Conservation (phyloP, 2,888 invertebrate genomes). For the Liodrosophila aerea region DNA sequence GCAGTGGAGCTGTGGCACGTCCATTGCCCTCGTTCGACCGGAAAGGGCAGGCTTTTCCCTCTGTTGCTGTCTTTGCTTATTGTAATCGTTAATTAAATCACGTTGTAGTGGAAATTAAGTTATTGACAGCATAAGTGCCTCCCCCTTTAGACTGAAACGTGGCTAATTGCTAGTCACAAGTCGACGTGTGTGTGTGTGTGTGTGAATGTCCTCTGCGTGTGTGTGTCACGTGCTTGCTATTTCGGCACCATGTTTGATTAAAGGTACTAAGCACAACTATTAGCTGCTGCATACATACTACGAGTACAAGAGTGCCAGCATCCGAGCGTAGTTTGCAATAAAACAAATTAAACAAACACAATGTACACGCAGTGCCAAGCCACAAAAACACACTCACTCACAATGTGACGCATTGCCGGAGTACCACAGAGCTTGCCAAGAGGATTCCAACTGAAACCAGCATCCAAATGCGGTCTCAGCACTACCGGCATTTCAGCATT, state of each 20-base stretch:
- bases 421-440: neutral
- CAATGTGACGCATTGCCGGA: too few relatives aligned
- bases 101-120: conserved; percentile 72
- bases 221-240: conserved; percentile 10
- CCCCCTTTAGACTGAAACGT: conserved; percentile 38
- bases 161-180: conserved; percentile 56
- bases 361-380: conserved; percentile 1
- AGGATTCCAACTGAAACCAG: too few relatives aligned
- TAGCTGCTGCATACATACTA: conserved; percentile 1
- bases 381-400: too few relatives aligned
- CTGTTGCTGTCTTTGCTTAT: conserved; percentile 12
- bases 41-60: neutral
- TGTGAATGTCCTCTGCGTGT: neutral
- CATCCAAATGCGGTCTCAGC: too few relatives aligned
- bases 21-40: neutral
- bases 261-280: conserved; percentile 9
- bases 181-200: conserved; percentile 1
- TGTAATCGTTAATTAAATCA: conserved; percentile 75
- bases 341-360: conserved; percentile 6
- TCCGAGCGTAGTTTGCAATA: neutral
- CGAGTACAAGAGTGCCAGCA: neutral
- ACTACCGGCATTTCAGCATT: too few relatives aligned
- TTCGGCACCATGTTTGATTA: conserved; percentile 5
- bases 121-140: conserved; percentile 67
- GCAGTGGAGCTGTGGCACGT: conserved; percentile 9